Conservation (phyloP, 2,888 invertebrate species). For the Caradrina clavipalpis region DNA sequence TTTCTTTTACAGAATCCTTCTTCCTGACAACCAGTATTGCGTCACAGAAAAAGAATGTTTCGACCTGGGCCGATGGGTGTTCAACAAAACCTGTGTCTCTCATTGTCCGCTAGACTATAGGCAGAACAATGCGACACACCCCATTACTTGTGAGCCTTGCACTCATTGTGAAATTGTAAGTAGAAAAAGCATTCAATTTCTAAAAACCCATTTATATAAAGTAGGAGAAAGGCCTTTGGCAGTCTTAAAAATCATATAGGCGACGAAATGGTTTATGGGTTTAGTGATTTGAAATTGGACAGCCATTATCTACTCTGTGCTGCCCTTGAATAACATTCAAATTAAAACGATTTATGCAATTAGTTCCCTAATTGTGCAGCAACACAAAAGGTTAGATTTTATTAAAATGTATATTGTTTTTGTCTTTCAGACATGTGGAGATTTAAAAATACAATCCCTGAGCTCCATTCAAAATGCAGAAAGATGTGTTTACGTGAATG, state of each 20-base stretch:
- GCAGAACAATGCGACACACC: slow-evolving; percentile 46
- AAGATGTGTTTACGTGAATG: slow-evolving; percentile 95
- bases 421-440: slow-evolving; percentile 88
- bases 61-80: slow-evolving; percentile 88
- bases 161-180: slow-evolving; percentile 75
- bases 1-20: slow-evolving; percentile 82
- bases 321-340: no score
- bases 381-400: no score
- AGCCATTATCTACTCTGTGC: no score
- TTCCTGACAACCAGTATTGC: slow-evolving; percentile 92
- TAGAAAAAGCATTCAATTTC: slow-evolving; percentile 3
- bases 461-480: slow-evolving; percentile 92
- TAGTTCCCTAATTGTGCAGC: no score
- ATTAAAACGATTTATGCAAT: no score
- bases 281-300: no score
- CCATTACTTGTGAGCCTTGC: slow-evolving; percentile 72
- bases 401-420: not conserved
- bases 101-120: slow-evolving; percentile 78
- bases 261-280: no score
- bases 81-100: slow-evolving; percentile 92
- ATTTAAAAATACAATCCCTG: slow-evolving; percentile 92
- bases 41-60: slow-evolving; percentile 93
- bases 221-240: no score
- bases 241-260: no score
- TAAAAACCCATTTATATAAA: no score